These are phyloP conservation scores for Ardeotis arabs DNA, from an alignment of 2,113 vertebrate species.

Conservation along the genomic window DNA sequence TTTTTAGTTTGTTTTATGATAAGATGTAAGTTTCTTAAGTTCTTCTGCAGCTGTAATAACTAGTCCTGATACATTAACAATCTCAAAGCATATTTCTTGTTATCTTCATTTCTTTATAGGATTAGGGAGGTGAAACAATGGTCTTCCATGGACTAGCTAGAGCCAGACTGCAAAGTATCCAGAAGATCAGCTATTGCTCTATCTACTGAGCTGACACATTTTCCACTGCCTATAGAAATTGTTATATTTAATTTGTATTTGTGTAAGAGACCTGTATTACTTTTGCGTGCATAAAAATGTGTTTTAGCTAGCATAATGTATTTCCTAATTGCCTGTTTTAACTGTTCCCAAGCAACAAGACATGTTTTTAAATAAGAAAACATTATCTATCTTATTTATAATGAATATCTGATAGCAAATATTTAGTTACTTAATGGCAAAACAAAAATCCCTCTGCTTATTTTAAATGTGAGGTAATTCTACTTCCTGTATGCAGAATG, in stretches of 20 bases:
- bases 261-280: neutral
- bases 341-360: neutral
- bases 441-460: neutral
- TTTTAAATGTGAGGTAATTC: neutral
- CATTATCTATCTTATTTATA: neutral
- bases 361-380: neutral
- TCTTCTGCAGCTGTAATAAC: neutral
- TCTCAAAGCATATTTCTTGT: neutral
- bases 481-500: neutral
- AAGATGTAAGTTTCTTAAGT: neutral
- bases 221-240: neutral
- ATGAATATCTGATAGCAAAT: neutral
- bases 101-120: neutral
- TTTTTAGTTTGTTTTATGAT: neutral
- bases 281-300: neutral
- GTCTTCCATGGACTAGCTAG: neutral
- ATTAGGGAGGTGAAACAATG: neutral
- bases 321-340: neutral
- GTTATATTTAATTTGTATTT: neutral
- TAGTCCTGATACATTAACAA: neutral
- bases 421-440: neutral
- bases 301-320: neutral
- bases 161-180: neutral
- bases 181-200: neutral
- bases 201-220: neutral